Percentiles rank a stretch among this genome's conserved stretches.
phyloP scores from a whole-genome alignment of 2,888 invertebrate species.

The Notodonta ziczac region DNA sequence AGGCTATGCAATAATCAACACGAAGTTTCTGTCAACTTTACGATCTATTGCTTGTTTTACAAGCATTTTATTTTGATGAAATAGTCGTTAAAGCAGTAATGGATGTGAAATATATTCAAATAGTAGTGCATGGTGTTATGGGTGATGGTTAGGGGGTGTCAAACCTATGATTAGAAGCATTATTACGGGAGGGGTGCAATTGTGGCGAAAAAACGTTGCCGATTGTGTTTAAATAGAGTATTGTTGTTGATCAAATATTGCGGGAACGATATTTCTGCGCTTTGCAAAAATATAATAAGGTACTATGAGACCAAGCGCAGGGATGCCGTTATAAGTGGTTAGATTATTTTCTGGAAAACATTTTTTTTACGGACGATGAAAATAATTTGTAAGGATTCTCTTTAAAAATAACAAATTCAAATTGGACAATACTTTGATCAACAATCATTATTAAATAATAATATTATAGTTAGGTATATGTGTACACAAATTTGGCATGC shows the following conservation, averaged over 20 bases:
- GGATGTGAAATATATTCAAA: constrained; percentile 22
- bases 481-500: not conserved
- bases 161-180: constrained; percentile 79
- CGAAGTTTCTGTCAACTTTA: constrained; percentile 9
- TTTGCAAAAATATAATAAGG: not conserved
- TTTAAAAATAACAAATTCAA: no score
- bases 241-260: constrained; percentile 43
- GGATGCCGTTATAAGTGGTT: no score
- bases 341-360: no score
- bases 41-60: constrained; percentile 41
- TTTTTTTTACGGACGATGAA: no score
- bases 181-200: constrained; percentile 68
- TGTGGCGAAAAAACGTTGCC: constrained; percentile 68
- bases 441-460: no score
- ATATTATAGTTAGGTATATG: no score
- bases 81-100: constrained; percentile 35
- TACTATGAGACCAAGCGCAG: no score
- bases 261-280: not conserved
- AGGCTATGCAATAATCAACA: constrained; percentile 27
- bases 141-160: constrained; percentile 59
- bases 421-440: no score
- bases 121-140: constrained; percentile 10
- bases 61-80: not conserved
- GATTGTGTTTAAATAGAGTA: constrained; percentile 47
- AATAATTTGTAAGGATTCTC: no score